Evolutionary conservation across 64 coral and sea anemone genomes (phyloP).

Genomic region (Montipora efflorescens): DNA sequence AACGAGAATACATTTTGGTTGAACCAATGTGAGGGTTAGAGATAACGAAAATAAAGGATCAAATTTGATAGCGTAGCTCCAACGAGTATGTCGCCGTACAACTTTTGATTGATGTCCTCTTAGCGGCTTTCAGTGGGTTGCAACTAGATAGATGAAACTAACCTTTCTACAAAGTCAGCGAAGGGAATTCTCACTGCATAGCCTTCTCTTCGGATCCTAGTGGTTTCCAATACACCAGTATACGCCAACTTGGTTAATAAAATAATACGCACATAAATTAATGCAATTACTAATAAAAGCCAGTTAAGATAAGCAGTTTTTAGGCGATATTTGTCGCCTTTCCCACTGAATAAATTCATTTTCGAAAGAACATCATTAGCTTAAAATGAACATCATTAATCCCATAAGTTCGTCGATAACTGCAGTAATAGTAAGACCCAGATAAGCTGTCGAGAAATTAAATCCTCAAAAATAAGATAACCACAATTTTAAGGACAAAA

Average conservation of each 20-base stretch:
- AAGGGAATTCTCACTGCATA: slow-evolving; percentile 81
- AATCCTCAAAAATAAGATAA: too few relatives aligned
- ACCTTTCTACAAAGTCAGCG: slow-evolving; percentile 86
- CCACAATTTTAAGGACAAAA: too few relatives aligned
- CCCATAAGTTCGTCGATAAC: too few relatives aligned
- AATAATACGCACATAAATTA: not conserved
- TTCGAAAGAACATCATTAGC: not conserved
- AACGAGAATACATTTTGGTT: too few relatives aligned
- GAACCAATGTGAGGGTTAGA: too few relatives aligned
- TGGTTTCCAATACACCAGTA: slow-evolving; percentile 88
- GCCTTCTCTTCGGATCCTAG: slow-evolving; percentile 81
- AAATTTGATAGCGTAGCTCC: too few relatives aligned
- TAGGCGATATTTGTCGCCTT: not conserved
- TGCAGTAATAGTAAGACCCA: too few relatives aligned
- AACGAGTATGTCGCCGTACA: too few relatives aligned
- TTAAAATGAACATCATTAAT: too few relatives aligned
- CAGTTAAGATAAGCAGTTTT: not conserved
- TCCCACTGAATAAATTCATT: not conserved
- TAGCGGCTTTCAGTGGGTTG: not conserved
- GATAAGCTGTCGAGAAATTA: too few relatives aligned
- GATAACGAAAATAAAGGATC: too few relatives aligned
- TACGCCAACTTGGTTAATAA: slow-evolving; percentile 60
- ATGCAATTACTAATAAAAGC: not conserved
- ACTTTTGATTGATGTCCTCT: too few relatives aligned
- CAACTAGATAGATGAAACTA: not conserved